Evolutionary conservation across 1,140 invertebrate genomes (phyloP).

Genomic region (Zaprionus taronus): DNA sequence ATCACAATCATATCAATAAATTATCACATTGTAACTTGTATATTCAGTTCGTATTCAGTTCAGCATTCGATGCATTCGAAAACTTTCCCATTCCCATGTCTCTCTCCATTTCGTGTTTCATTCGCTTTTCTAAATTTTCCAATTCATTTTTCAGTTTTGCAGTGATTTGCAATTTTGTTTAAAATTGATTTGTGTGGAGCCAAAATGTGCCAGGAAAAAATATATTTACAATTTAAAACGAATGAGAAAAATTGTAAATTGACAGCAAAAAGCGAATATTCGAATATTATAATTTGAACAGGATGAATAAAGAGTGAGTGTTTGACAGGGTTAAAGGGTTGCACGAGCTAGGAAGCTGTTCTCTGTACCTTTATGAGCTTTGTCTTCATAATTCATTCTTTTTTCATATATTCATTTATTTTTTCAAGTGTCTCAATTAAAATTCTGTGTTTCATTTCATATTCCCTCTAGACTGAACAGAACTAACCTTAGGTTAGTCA

Average conservation of each 20-base stretch:
- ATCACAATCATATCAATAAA: not conserved
- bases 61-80: slow-evolving; percentile 8
- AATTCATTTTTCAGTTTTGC: not conserved
- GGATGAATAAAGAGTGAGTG: not conserved
- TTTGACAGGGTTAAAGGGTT: not conserved
- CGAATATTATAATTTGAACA: not conserved
- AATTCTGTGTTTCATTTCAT: too few species aligned
- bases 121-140: not conserved
- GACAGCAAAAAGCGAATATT: not conserved
- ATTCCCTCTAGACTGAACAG: too few species aligned
- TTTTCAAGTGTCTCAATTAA: too few species aligned
- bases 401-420: too few species aligned
- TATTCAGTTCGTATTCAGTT: slow-evolving; percentile 3
- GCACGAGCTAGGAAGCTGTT: too few species aligned
- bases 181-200: not conserved
- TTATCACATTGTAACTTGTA: slow-evolving; percentile 1
- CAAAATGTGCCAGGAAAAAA: not conserved
- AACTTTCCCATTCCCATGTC: not conserved
- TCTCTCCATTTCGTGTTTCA: not conserved
- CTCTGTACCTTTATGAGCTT: too few species aligned
- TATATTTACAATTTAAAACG: not conserved
- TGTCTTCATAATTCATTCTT: too few species aligned
- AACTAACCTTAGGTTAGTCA: too few species aligned
- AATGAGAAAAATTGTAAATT: not conserved
- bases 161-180: not conserved